Conservation (phyloP, 2,113 vertebrate genomes). For the Melanostigma gelatinosum region DNA sequence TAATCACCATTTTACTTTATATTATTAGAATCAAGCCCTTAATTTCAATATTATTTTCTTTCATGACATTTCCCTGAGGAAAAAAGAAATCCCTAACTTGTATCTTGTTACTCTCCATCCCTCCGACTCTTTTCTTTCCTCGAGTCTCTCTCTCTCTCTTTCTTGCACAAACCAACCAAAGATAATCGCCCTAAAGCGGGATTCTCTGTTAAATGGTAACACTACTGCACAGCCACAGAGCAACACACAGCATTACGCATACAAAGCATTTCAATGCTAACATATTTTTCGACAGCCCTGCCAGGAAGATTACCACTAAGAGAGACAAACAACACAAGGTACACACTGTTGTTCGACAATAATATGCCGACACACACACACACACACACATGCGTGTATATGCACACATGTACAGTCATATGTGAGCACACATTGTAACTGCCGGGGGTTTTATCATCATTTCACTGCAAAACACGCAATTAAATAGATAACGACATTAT, state of each 20-base stretch:
- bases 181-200: constrained; percentile 59
- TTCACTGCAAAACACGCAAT: neutral
- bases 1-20: constrained; percentile 20
- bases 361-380: neutral
- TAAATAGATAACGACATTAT: constrained; percentile 1
- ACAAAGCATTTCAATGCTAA: constrained; percentile 30
- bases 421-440: neutral
- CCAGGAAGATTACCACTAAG: constrained; percentile 33
- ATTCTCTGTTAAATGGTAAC: constrained; percentile 56
- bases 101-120: constrained; percentile 6
- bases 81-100: neutral
- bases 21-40: constrained; percentile 32
- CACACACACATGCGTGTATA: neutral
- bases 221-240: constrained; percentile 46
- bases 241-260: constrained; percentile 37
- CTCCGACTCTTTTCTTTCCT: constrained; percentile 24
- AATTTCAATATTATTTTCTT: constrained; percentile 18
- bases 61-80: neutral
- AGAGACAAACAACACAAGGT: neutral
- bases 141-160: constrained; percentile 14
- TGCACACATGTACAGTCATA: neutral
- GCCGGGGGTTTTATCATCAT: neutral
- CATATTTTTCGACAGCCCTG: constrained; percentile 47
- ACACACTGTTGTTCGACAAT: neutral
- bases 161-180: constrained; percentile 20